Evolutionary conservation across 2,888 invertebrate species (phyloP).

Genomic region (Helleia helle): DNA sequence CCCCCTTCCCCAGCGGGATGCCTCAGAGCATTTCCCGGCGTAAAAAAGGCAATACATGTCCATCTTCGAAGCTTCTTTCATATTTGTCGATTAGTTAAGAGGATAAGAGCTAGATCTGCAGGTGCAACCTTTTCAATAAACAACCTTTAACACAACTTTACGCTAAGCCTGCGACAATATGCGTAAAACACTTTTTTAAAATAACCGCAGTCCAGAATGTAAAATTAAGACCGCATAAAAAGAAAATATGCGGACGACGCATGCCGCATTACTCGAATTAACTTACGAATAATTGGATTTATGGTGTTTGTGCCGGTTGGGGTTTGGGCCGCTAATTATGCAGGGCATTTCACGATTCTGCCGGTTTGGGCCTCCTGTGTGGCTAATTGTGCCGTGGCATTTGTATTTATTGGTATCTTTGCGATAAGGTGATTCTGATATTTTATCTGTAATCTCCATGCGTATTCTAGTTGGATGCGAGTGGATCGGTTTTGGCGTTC

Average conservation of each 20-base stretch:
- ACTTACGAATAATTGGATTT: constrained; percentile 62
- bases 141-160: not conserved
- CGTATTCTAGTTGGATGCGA: too few species aligned
- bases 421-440: too few species aligned
- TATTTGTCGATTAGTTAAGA: too few species aligned
- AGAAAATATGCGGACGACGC: constrained; percentile 4
- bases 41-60: too few species aligned
- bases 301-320: constrained; percentile 39
- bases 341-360: constrained; percentile 38
- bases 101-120: too few species aligned
- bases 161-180: not conserved
- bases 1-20: too few species aligned
- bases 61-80: too few species aligned
- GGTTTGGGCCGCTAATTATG: constrained; percentile 52
- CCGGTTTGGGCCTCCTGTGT: not conserved
- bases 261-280: constrained; percentile 44
- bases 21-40: too few species aligned
- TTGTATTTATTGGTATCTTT: too few species aligned
- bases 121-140: too few species aligned
- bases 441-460: too few species aligned
- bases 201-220: not conserved
- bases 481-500: too few species aligned
- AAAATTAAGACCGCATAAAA: not conserved
- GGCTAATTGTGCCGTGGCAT: not conserved
- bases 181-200: not conserved